Percentiles rank a stretch among this genome's conserved stretches.
phyloP scores from a whole-genome alignment of 2,888 invertebrate species.

The Amphiduros pacificus region DNA sequence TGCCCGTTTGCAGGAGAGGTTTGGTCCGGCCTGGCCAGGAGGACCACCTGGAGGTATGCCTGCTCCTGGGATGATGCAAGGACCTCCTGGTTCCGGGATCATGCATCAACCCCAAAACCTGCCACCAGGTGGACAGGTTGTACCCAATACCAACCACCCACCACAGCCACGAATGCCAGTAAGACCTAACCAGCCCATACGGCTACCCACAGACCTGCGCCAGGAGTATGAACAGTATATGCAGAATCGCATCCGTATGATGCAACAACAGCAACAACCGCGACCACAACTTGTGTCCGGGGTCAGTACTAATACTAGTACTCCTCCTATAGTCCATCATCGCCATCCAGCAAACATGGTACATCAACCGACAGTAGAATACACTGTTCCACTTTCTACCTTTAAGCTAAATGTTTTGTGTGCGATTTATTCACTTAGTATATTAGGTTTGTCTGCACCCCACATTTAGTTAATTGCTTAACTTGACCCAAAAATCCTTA shows the following conservation, averaged over 20 bases:
- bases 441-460: too few relatives aligned
- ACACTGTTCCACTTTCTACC: too few relatives aligned
- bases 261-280: conserved; percentile 14
- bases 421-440: too few relatives aligned
- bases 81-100: conserved; percentile 44
- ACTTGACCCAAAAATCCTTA: too few relatives aligned
- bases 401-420: too few relatives aligned
- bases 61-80: conserved; percentile 39
- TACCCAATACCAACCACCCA: conserved; percentile 28
- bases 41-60: conserved; percentile 24
- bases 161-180: conserved; percentile 36
- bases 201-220: conserved; percentile 42
- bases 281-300: conserved; percentile 8
- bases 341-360: too few relatives aligned
- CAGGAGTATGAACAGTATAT: conserved; percentile 57
- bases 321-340: too few relatives aligned
- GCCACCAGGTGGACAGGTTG: conserved; percentile 15
- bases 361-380: too few relatives aligned
- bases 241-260: conserved; percentile 46
- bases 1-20: conserved; percentile 9
- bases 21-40: conserved; percentile 25
- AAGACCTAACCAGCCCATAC: conserved; percentile 30
- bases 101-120: conserved; percentile 27
- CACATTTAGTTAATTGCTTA: too few relatives aligned
- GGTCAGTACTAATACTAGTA: too few relatives aligned